These are phyloP conservation scores for Athalia cordata DNA, from an alignment of 2,888 invertebrate genomes.

Conservation along the genomic window DNA sequence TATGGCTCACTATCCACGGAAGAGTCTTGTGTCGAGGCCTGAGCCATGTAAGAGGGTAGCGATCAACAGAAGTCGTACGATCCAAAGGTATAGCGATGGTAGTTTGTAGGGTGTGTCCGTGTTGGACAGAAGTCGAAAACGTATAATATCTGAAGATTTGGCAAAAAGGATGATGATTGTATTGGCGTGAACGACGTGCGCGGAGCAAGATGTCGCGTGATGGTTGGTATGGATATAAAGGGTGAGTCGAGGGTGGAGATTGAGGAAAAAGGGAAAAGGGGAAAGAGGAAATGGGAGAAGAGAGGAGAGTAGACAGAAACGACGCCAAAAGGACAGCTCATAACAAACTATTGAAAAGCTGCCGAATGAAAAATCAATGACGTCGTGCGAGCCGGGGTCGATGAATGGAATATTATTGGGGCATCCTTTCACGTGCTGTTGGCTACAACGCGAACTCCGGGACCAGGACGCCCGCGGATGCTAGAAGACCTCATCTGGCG, in stretches of 20 bases:
- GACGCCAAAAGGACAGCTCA: constrained; percentile 70
- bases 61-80: background rate
- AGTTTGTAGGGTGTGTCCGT: no score
- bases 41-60: no score
- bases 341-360: constrained; percentile 73
- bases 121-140: background rate
- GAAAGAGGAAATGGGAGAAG: constrained; percentile 5
- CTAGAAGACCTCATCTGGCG: constrained; percentile 73
- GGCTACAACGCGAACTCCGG: constrained; percentile 7
- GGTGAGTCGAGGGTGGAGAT: background rate
- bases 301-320: constrained; percentile 54
- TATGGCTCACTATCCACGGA: no score
- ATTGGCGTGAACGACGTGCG: constrained; percentile 12
- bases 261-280: background rate
- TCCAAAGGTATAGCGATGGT: background rate
- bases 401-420: constrained; percentile 74
- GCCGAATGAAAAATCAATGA: constrained; percentile 73
- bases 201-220: constrained; percentile 17
- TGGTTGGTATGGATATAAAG: background rate
- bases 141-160: background rate
- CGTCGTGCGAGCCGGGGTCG: constrained; percentile 54
- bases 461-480: constrained; percentile 70
- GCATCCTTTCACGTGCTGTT: constrained; percentile 71
- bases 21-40: no score
- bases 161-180: constrained; percentile 5